Evolutionary conservation across 2,797 vertebrate genomes (phyloP).

Genomic region (Syncerus caffer): DNA sequence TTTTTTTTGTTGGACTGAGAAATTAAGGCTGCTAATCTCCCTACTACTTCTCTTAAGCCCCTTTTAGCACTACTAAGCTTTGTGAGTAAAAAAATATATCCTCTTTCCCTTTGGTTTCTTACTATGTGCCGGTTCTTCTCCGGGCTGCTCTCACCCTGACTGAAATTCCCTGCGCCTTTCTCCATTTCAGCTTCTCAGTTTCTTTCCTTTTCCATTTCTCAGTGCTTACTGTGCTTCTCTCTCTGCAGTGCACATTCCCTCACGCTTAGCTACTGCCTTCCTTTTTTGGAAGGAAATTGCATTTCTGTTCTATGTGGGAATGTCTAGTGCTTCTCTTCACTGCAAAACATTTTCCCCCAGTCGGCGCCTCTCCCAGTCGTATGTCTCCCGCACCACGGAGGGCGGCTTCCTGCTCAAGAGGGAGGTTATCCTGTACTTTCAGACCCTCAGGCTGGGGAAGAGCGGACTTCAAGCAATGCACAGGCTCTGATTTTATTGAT

Average conservation of each 20-base stretch:
- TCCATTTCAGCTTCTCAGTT: neutral
- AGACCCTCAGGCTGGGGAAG: neutral
- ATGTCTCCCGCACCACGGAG: neutral
- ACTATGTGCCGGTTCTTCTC: neutral
- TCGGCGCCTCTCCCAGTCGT: too few species aligned
- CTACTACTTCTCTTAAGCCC: neutral
- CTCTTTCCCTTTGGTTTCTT: neutral
- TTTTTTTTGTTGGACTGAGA: neutral
- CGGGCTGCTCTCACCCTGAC: neutral
- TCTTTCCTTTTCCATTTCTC: neutral
- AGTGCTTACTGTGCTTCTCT: neutral
- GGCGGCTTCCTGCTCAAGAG: neutral
- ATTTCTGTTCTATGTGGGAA: neutral
- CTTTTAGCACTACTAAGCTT: conserved; percentile 46
- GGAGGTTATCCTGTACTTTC: neutral
- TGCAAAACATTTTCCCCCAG: neutral
- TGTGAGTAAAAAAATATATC: neutral
- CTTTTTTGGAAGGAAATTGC: neutral
- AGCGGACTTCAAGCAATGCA: neutral
- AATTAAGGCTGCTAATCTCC: neutral
- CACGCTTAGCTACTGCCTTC: neutral
- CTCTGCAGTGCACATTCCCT: neutral
- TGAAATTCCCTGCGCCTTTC: neutral
- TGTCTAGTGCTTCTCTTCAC: neutral
- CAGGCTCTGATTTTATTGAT: neutral